A percentile compares a stretch with the other conserved stretches of the same genome.
Evolutionary conservation across 2,797 vertebrate species (phyloP).

Genomic region (Leuciscus waleckii): DNA sequence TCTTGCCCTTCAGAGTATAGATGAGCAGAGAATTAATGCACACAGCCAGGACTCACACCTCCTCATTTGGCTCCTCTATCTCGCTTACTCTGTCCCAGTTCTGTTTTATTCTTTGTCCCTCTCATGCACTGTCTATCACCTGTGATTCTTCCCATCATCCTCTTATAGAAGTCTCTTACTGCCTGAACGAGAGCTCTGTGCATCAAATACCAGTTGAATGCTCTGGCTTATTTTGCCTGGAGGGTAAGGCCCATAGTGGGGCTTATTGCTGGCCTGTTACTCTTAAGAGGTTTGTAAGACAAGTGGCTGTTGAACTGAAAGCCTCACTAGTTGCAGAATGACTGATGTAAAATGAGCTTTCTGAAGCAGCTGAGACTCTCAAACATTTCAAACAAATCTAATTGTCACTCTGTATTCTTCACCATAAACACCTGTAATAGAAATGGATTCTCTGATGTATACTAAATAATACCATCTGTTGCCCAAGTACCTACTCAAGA

Average conservation of each 20-base stretch:
- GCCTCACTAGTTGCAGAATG: conserved; percentile 3
- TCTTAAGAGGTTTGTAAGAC: conserved; percentile 42
- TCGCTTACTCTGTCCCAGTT: background rate
- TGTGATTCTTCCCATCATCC: conserved; percentile 19
- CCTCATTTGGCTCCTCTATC: conserved; percentile 31
- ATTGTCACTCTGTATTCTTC: conserved; percentile 6
- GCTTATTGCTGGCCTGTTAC: conserved; percentile 35
- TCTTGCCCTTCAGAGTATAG: conserved; percentile 21
- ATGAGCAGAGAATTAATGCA: conserved; percentile 45
- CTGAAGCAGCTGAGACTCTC: background rate
- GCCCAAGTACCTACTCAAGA: background rate
- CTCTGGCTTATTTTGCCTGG: background rate
- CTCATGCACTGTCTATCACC: background rate
- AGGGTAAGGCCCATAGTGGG: conserved; percentile 26
- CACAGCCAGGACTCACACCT: conserved; percentile 37
- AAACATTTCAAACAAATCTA: background rate
- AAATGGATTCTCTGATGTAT: conserved; percentile 23
- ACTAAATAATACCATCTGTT: conserved; percentile 41
- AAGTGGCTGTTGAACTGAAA: conserved; percentile 50
- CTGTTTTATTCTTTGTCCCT: background rate
- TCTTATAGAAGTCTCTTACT: background rate
- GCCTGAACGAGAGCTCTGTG: conserved; percentile 12
- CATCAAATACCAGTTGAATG: conserved; percentile 26
- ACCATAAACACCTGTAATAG: conserved; percentile 20
- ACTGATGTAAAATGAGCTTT: conserved; percentile 32